phyloP scores from a whole-genome alignment of 2,888 invertebrate species.

The Pemphredon lugubris region DNA sequence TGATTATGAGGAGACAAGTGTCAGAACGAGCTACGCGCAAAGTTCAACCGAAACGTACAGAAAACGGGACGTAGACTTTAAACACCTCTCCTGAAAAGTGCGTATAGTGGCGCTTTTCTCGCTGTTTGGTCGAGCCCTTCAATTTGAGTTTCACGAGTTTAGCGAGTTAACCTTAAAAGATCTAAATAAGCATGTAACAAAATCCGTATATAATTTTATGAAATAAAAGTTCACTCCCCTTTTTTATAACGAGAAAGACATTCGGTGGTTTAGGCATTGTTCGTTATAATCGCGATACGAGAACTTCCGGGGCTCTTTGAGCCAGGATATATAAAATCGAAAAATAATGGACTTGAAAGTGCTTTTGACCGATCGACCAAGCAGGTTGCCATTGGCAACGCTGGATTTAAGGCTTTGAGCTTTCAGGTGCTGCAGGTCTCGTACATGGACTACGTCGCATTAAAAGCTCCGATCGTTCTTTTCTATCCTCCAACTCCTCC shows the following conservation, averaged over 20 bases:
- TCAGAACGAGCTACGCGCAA: no score
- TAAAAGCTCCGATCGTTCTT: slow-evolving; percentile 48
- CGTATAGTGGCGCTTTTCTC: no score
- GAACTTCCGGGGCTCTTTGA: slow-evolving; percentile 32
- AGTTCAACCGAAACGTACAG: no score
- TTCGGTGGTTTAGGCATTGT: background rate
- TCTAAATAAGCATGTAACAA: no score
- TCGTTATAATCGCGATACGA: background rate
- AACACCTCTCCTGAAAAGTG: no score
- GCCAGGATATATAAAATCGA: slow-evolving; percentile 47
- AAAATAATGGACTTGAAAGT: slow-evolving; percentile 61
- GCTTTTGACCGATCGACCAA: slow-evolving; percentile 71
- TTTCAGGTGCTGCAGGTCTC: slow-evolving; percentile 50
- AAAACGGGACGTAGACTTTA: no score
- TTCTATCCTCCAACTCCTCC: slow-evolving; percentile 1
- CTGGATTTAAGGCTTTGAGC: slow-evolving; percentile 64
- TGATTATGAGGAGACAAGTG: no score
- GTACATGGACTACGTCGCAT: slow-evolving; percentile 38
- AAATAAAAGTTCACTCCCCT: no score
- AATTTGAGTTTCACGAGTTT: no score
- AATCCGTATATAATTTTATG: no score
- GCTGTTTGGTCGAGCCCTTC: no score
- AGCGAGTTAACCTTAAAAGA: no score
- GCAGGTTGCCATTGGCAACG: slow-evolving; percentile 71
- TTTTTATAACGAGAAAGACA: background rate